Evolutionary conservation across 2,888 invertebrate species (phyloP).

Genomic region (Oligia strigilis): DNA sequence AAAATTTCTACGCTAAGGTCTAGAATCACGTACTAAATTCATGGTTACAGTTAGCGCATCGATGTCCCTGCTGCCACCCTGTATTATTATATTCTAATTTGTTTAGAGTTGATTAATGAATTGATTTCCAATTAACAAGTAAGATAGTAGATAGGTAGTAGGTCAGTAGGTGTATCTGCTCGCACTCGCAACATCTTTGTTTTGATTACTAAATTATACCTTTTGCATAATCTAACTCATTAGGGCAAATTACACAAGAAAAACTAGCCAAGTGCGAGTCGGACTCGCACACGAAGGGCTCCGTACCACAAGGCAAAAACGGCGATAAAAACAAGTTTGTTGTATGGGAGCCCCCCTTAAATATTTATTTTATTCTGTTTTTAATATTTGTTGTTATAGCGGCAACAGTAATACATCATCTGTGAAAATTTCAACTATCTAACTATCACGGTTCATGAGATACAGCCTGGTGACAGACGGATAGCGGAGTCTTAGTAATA

Average conservation of each 20-base stretch:
- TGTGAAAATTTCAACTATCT: too few relatives aligned
- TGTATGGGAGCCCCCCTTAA: too few relatives aligned
- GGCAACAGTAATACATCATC: too few relatives aligned
- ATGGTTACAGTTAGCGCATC: not conserved
- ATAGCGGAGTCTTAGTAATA: too few relatives aligned
- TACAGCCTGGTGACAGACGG: too few relatives aligned
- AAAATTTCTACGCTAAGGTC: too few relatives aligned
- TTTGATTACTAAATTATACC: conserved; percentile 7
- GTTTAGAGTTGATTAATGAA: not conserved
- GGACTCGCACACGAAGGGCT: too few relatives aligned
- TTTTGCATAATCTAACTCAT: conserved; percentile 17
- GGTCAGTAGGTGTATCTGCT: not conserved
- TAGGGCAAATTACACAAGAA: conserved; percentile 37
- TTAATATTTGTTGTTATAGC: too few relatives aligned
- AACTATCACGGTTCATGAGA: too few relatives aligned
- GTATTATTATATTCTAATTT: not conserved
- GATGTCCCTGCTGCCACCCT: not conserved
- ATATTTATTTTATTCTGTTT: too few relatives aligned
- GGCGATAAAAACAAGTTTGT: too few relatives aligned
- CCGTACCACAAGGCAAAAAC: too few relatives aligned
- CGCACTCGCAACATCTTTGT: conserved; percentile 27
- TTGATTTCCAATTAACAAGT: not conserved
- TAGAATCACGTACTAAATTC: not conserved
- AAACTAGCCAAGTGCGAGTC: not conserved
- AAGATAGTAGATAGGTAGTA: not conserved